Conservation (phyloP, 2,888 invertebrate species). For the Protonemura montana region DNA sequence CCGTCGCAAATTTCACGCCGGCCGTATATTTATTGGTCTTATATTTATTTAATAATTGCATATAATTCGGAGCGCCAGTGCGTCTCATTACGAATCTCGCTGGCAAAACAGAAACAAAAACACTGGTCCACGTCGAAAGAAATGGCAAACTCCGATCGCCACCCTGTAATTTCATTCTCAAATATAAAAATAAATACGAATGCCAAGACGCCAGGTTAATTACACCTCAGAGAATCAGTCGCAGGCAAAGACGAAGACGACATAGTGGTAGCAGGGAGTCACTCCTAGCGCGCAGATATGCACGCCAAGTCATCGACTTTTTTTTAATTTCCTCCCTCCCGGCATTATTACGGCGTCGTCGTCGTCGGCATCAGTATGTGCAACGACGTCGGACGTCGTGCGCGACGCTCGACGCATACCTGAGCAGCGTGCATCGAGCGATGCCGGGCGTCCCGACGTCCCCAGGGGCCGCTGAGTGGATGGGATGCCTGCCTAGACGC, state of each 20-base stretch:
- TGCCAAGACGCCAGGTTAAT: not conserved
- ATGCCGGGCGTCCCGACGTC: constrained; percentile 9
- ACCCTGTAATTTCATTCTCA: not conserved
- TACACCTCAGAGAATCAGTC: not conserved
- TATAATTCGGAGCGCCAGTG: not conserved
- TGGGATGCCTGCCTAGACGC: not conserved
- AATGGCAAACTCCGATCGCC: not conserved
- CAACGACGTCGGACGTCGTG: not conserved
- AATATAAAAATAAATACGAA: not conserved
- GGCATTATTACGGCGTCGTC: not conserved
- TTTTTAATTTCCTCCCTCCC: constrained; percentile 17
- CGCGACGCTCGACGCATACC: constrained; percentile 34
- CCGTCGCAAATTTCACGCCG: not conserved
- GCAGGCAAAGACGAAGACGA: too few species aligned
- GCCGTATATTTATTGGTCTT: not conserved
- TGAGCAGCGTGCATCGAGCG: constrained; percentile 30
- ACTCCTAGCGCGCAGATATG: too few species aligned
- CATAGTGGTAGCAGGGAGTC: too few species aligned
- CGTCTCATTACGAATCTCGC: not conserved
- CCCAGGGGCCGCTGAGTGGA: not conserved
- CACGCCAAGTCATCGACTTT: too few species aligned
- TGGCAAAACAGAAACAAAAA: not conserved
- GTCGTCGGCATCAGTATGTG: not conserved
- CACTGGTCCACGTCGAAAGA: not conserved
- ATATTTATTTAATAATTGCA: constrained; percentile 9